These are phyloP conservation scores for Pterocles gutturalis DNA, from an alignment of 2,113 vertebrate genomes.

Conservation along the genomic window DNA sequence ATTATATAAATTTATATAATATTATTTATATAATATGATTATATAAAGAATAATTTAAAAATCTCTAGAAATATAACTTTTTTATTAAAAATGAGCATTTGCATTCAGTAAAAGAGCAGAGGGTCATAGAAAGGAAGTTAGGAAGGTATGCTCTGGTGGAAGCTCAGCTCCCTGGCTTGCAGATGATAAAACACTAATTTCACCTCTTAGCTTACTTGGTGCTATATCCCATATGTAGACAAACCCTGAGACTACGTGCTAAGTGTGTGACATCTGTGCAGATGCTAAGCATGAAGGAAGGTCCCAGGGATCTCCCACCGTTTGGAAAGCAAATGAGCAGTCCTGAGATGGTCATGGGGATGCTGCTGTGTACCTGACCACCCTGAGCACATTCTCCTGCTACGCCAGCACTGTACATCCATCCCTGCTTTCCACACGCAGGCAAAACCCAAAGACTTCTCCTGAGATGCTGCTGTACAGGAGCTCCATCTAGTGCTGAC, in stretches of 20 bases:
- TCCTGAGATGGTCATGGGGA: neutral
- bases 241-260: neutral
- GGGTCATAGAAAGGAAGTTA: neutral
- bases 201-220: neutral
- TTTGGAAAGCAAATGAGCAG: neutral
- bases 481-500: constrained; percentile 57
- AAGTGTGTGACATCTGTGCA: fast-evolving
- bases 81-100: neutral
- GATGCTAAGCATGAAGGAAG: neutral
- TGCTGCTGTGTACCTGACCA: neutral
- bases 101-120: neutral
- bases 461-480: neutral
- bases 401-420: fast-evolving
- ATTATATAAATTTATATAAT: too few species aligned
- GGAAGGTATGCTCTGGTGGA: neutral
- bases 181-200: neutral
- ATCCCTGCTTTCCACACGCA: neutral
- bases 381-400: neutral
- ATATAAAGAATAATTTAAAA: neutral
- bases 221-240: neutral
- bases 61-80: neutral
- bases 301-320: fast-evolving
- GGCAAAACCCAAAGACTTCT: neutral
- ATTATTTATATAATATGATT: neutral
- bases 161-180: fast-evolving